Percentiles rank a stretch among this genome's conserved stretches.
Conservation (phyloP, 2,797 vertebrate species). For the Tangara arthus region DNA sequence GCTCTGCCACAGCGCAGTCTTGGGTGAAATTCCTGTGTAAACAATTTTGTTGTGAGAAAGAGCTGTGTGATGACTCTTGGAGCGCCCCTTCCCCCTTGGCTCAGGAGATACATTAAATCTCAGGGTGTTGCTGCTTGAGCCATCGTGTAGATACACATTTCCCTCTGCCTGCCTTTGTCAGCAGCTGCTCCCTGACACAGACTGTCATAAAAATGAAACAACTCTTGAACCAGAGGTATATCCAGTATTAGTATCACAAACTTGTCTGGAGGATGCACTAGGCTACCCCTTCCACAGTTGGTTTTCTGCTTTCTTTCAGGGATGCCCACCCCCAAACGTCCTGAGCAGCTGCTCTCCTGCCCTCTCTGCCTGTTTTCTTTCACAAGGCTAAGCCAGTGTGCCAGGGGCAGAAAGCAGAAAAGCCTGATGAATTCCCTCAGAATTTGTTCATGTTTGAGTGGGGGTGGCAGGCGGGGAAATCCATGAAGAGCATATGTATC, state of each 20-base stretch:
- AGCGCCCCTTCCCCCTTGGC: neutral
- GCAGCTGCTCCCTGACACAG: neutral
- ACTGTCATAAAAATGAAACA: neutral
- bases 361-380: neutral
- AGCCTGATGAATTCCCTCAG: neutral
- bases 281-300: neutral
- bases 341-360: neutral
- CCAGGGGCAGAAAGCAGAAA: neutral
- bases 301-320: neutral
- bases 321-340: neutral
- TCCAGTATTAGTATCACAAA: neutral
- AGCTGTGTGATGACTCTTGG: neutral
- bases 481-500: neutral
- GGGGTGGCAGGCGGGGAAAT: neutral
- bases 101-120: neutral
- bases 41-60: neutral
- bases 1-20: neutral
- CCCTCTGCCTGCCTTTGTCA: neutral
- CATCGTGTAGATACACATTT: accelerated
- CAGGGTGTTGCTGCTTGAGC: neutral
- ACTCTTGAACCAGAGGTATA: neutral
- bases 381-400: neutral
- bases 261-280: neutral
- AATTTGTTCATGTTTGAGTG: neutral
- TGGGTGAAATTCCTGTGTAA: neutral